Conservation (phyloP, 2,113 vertebrate species). For the Callorhinus ursinus region DNA sequence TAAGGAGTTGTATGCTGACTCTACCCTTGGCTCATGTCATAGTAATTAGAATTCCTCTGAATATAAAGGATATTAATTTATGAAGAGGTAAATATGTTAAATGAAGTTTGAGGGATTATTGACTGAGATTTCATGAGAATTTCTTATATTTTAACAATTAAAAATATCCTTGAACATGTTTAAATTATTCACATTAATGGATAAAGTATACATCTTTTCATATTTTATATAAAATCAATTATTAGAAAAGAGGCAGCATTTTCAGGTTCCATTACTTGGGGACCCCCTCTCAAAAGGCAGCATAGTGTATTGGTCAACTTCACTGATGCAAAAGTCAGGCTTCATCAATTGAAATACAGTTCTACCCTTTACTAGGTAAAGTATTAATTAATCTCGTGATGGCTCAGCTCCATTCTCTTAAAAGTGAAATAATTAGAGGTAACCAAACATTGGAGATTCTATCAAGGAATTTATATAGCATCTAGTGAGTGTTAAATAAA, state of each 20-base stretch:
- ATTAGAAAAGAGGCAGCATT: background rate
- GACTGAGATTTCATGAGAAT: background rate
- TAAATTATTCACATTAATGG: slow-evolving; percentile 15
- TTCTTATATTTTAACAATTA: slow-evolving; percentile 19
- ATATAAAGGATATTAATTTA: background rate
- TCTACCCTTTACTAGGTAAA: background rate
- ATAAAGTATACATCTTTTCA: background rate
- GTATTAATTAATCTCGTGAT: background rate
- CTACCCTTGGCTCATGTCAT: slow-evolving; percentile 24
- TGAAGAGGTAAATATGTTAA: slow-evolving; percentile 26
- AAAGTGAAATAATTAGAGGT: background rate
- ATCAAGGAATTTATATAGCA: background rate
- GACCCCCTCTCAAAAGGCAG: background rate
- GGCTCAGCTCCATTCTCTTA: background rate
- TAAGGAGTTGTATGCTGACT: slow-evolving; percentile 5
- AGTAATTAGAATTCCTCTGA: slow-evolving; percentile 42
- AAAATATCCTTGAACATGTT: background rate
- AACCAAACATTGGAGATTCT: background rate
- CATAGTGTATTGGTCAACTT: background rate
- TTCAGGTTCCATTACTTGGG: background rate
- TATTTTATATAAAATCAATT: background rate
- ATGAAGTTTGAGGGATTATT: slow-evolving; percentile 42
- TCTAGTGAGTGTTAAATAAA: background rate
- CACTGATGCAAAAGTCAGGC: background rate
- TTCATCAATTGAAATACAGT: background rate